Evolutionary conservation across 2,888 invertebrate species (phyloP).

Genomic region (Dexiosoma caninum): DNA sequence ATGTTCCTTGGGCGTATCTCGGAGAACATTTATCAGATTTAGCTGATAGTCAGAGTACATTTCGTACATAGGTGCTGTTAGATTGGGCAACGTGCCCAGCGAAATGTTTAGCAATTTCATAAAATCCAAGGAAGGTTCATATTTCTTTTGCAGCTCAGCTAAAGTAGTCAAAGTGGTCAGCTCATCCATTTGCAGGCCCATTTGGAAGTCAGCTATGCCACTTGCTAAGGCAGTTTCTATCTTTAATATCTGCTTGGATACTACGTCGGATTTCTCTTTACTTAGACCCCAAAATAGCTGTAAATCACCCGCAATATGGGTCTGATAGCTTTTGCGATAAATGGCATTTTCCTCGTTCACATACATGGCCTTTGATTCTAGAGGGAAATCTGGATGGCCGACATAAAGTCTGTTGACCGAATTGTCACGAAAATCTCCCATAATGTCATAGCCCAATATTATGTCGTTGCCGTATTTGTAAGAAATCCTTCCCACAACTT

Average conservation of each 20-base stretch:
- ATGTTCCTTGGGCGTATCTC: conserved; percentile 63
- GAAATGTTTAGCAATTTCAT: conserved; percentile 67
- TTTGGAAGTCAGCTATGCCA: conserved; percentile 66
- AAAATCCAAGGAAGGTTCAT: conserved; percentile 68
- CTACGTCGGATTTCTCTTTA: conserved; percentile 53
- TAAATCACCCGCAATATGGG: conserved; percentile 62
- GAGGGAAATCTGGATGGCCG: conserved; percentile 65
- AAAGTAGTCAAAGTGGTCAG: conserved; percentile 64
- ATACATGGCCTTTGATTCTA: conserved; percentile 68
- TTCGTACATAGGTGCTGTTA: conserved; percentile 68
- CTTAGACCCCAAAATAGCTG: conserved; percentile 66
- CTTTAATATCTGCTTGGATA: conserved; percentile 69
- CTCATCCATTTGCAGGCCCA: conserved; percentile 62
- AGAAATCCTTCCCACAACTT: conserved; percentile 66
- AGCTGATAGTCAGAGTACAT: conserved; percentile 66
- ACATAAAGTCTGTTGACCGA: conserved; percentile 68
- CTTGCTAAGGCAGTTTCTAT: conserved; percentile 72
- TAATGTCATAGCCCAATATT: conserved; percentile 67
- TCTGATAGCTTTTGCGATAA: conserved; percentile 48
- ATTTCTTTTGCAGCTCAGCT: conserved; percentile 65
- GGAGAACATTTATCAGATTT: conserved; percentile 67
- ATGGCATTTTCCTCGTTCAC: conserved; percentile 58
- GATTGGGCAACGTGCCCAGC: conserved; percentile 63
- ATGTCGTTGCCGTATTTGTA: conserved; percentile 66
- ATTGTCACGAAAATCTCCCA: conserved; percentile 65